Evolutionary conservation across 2,113 vertebrate genomes (phyloP), one percentile per base, ranked within the genome.

Genomic region (Eleginops maclovinus): DNA sequence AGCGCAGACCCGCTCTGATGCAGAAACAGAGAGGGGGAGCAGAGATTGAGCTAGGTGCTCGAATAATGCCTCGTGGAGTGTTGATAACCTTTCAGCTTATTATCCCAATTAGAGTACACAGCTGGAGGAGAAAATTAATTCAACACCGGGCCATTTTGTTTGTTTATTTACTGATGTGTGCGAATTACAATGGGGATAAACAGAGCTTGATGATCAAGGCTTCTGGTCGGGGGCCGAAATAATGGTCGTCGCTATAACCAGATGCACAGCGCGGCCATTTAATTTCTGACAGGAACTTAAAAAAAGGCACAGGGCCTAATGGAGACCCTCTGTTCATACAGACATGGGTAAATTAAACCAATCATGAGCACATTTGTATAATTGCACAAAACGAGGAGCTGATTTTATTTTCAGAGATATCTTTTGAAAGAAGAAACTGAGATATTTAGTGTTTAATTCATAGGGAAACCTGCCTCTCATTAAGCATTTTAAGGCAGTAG

Each of bases 51-150:
- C 84, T 68, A 89, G 87, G 86, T 88, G 87, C 71, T 82, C 84
- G 80, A 91, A 88, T 87, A 90, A 91, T 91, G 87, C 74, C 89
- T 88, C 86, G 11, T 82, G 75, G 75, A 83, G 87, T 76, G 88
- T 82, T 91, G 90, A 93, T 93, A 95, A 94, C 93, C 91, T 93
- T 94, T 94, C 85, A 83, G 92, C 90, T 93, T 89, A 92, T 94
- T 94, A 89, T 92, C 91, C 91, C 90, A 93, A 93, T 94, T 94
- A 93, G 86, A 87, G 85, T 79, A 88, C 92, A 91, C 93, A 94
- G 93, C 92, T 93, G 92, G 91, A 92, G 90, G 90, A 90, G 89
- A 75, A 88, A 92, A 93, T 92, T 84, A 92, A 94, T 93, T 92
- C 85, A 89, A 70, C 83, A 82, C 71, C 15, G 73, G 75, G 79